Percentiles rank a stretch among this genome's conserved stretches.
Evolutionary conservation across 2,797 vertebrate genomes (phyloP).

Genomic region (Scolopax bukidnonensis): DNA sequence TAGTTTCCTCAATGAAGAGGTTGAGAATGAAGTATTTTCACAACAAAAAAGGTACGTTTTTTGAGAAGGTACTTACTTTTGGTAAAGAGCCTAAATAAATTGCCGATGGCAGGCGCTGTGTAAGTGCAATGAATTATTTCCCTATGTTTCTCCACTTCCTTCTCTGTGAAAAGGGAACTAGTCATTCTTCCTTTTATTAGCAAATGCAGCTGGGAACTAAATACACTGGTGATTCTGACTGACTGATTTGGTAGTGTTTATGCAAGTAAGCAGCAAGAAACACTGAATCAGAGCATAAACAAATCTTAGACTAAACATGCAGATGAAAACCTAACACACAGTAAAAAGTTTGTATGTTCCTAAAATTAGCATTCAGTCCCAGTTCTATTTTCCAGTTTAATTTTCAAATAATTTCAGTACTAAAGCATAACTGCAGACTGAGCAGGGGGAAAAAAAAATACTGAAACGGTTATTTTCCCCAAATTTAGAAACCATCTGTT

Average conservation of each 20-base stretch:
- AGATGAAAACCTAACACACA: conserved; percentile 8
- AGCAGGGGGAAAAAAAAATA: background rate
- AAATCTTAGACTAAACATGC: conserved; percentile 39
- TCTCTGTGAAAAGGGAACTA: background rate
- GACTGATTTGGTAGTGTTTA: conserved; percentile 49
- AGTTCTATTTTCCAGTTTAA: conserved; percentile 37
- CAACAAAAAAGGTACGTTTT: background rate
- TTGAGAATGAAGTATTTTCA: background rate
- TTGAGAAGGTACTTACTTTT: background rate
- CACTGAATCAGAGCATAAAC: conserved; percentile 46
- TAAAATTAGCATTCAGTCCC: conserved; percentile 30
- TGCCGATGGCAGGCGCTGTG: background rate
- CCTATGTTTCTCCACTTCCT: background rate
- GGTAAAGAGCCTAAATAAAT: background rate
- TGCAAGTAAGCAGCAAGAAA: conserved; percentile 31
- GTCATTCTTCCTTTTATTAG: conserved; percentile 32
- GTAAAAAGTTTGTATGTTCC: background rate
- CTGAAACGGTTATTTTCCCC: conserved; percentile 27
- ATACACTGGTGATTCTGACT: background rate
- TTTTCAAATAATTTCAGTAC: conserved; percentile 50
- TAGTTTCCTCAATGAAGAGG: background rate
- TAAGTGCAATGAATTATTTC: conserved; percentile 6
- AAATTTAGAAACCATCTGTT: conserved; percentile 70
- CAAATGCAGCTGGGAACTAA: conserved; percentile 38
- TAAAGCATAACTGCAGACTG: conserved; percentile 41